Conservation (phyloP, 2,888 invertebrate species). For the Eulithis prunata region DNA sequence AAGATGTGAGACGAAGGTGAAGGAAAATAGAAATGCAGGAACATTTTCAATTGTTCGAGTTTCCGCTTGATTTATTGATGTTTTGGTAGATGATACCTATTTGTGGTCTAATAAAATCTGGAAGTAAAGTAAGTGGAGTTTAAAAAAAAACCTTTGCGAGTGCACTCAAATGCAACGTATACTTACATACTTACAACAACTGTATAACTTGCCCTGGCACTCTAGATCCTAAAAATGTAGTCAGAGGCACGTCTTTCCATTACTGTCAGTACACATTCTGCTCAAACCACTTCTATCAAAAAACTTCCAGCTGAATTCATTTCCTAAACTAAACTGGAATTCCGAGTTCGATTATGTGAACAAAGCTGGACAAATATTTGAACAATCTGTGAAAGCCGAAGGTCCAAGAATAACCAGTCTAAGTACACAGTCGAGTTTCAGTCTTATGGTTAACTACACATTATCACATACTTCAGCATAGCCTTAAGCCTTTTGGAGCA, state of each 20-base stretch:
- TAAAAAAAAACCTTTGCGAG: too few species aligned
- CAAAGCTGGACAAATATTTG: slow-evolving; percentile 27
- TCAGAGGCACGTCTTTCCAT: too few species aligned
- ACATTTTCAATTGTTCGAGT: background rate
- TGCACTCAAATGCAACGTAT: too few species aligned
- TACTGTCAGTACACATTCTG: background rate
- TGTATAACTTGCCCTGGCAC: too few species aligned
- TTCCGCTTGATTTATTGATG: background rate
- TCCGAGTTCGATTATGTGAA: slow-evolving; percentile 25
- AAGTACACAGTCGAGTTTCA: slow-evolving; percentile 19
- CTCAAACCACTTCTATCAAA: background rate
- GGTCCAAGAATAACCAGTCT: slow-evolving; percentile 16
- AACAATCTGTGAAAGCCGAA: slow-evolving; percentile 16
- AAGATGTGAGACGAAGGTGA: slow-evolving; percentile 21
- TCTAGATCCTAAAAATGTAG: too few species aligned
- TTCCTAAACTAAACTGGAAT: background rate
- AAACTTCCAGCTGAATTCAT: background rate
- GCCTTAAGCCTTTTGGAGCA: too few species aligned
- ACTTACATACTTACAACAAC: too few species aligned
- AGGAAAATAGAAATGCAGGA: background rate
- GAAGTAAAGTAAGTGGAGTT: too few species aligned
- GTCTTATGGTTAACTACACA: slow-evolving; percentile 2
- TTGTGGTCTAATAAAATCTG: too few species aligned
- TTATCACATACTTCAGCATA: background rate
- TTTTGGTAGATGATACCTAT: background rate